Evolutionary conservation across 2,797 vertebrate genomes (phyloP), one percentile per base, ranked within the genome.

Genomic region (Scarus forsteni): DNA sequence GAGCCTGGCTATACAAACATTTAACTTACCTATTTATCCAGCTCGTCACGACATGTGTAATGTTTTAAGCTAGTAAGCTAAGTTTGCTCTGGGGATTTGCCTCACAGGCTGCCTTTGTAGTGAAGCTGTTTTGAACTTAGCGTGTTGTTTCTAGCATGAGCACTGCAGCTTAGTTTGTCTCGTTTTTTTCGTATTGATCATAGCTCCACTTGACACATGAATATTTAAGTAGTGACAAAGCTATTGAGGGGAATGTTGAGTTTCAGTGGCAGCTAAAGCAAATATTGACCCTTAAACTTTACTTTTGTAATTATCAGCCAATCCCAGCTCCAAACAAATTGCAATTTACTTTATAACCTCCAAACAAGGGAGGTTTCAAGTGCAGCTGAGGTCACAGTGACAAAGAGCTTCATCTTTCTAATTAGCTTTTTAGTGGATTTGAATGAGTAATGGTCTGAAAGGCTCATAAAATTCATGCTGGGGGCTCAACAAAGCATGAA

Each of bases 11-110:
- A 27, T 27, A 43, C 59, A 73, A 78, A 81, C 61, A 75, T 72
- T 59, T 66, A 56, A 66, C 50, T 35, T 48, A 2, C 27, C 52
- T 49, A 13, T 36, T 57, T 13, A 53, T 62, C 50, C 10, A 60
- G 55, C 50, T 38, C 11, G 10, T 27, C 18, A 53, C 18, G 6
- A 3, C 8, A n/a, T 8, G 7, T 49, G 36, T n/a, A 56, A 49
- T 55, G 7, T 18, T 27, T 51, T 34, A 0, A 62, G 70, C 77
- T 60, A 81, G 74, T 19, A 83, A 3, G 52, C 10, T 11, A 3
- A 9, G 69, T 85, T 79, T 79, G 74, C 72, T 72, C 56, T 38
- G 67, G 40, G 60, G 42, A 65, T 73, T 74, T 56, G 19, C 44
- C 56, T 14, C 0, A 6, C 19, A 10, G 3, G 19, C 39, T 10